phyloP scores from a whole-genome alignment of 2,888 invertebrate genomes.

The Phanerotoma sp. region DNA sequence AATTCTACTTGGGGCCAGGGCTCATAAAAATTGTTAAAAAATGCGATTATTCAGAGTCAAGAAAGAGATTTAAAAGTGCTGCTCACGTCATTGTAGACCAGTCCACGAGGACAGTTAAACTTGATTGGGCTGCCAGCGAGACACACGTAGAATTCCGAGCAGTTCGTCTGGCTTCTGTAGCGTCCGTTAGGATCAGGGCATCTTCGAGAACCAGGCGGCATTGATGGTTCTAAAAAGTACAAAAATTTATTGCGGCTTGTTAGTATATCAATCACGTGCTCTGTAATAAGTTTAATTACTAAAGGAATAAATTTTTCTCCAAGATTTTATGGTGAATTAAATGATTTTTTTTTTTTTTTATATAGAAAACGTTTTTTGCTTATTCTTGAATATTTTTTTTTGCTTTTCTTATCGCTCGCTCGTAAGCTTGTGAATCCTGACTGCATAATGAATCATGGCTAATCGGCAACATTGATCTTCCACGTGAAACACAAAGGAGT shows the following conservation, averaged over 20 bases:
- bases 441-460: constrained; percentile 36
- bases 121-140: constrained; percentile 62
- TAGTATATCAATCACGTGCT: neutral
- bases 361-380: neutral
- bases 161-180: constrained; percentile 65
- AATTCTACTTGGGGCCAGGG: neutral
- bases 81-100: constrained; percentile 65
- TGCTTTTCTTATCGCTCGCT: constrained; percentile 16
- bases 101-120: constrained; percentile 67
- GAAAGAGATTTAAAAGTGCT: constrained; percentile 19
- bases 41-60: neutral
- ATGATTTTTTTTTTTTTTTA: no score
- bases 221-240: constrained; percentile 43
- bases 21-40: neutral
- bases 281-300: neutral
- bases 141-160: constrained; percentile 69
- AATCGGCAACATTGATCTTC: constrained; percentile 34
- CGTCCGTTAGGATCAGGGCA: constrained; percentile 65
- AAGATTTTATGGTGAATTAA: no score
- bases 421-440: constrained; percentile 22
- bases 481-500: neutral
- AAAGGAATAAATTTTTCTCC: neutral
- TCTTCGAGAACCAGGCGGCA: constrained; percentile 45
- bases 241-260: neutral
- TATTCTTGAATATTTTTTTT: constrained; percentile 10